These are phyloP conservation scores for Dyspetes luteomarginatus DNA, from an alignment of 2,888 invertebrate species.

Conservation along the genomic window DNA sequence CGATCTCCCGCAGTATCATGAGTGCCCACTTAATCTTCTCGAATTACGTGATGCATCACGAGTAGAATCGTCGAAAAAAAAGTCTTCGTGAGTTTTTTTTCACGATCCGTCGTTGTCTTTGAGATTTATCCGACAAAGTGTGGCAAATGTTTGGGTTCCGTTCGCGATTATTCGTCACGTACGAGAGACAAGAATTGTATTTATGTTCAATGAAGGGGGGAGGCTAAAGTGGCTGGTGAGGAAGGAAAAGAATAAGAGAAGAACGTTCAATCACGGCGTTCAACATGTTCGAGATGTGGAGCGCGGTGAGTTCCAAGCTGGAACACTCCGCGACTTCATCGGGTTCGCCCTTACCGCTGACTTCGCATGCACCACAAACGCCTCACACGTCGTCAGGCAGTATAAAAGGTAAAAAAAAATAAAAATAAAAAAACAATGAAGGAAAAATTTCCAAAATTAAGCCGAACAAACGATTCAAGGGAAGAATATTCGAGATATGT, in stretches of 20 bases:
- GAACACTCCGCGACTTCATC: slow-evolving; percentile 85
- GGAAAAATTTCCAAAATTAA: background rate
- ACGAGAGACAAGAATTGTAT: slow-evolving; percentile 18
- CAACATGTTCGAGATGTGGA: slow-evolving; percentile 94
- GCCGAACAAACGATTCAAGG: background rate
- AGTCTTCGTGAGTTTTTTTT: slow-evolving; percentile 3
- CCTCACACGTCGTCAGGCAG: slow-evolving; percentile 92
- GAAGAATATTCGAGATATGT: too few relatives aligned
- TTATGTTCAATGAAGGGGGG: slow-evolving; percentile 56
- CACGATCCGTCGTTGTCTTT: background rate
- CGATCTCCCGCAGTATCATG: background rate
- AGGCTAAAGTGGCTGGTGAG: slow-evolving; percentile 51
- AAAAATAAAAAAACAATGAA: background rate
- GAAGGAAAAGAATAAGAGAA: slow-evolving; percentile 59
- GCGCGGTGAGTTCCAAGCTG: slow-evolving; percentile 90
- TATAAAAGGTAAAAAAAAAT: slow-evolving; percentile 88
- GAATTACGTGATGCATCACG: background rate
- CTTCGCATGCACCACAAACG: slow-evolving; percentile 87
- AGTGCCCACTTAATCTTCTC: background rate
- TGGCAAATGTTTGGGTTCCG: slow-evolving; percentile 54
- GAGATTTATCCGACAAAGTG: background rate
- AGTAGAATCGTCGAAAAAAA: slow-evolving; percentile 4
- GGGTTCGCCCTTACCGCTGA: slow-evolving; percentile 81
- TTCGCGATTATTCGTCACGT: slow-evolving; percentile 31
- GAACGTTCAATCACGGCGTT: slow-evolving; percentile 81